Base-by-base conservation (phyloP, 2,797 vertebrate genomes). In the Sebastes goodei region DNA sequence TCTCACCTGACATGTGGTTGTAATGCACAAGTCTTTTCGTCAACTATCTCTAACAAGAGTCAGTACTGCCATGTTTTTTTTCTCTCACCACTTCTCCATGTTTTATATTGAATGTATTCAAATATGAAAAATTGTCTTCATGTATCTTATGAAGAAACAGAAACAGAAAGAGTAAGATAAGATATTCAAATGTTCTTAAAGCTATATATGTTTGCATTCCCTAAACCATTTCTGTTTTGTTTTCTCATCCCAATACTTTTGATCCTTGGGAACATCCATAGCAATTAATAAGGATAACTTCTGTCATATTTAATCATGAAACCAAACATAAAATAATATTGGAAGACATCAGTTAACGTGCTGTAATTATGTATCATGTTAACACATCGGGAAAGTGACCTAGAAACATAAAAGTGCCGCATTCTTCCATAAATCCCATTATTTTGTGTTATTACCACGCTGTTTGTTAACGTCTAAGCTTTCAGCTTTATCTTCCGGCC, bases 401-500 rank as follows among this genome's bases (percentile, higher is more conserved):
- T 6, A 14, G 29, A n/a, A 30, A 76, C 20, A n/a, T 25, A 23
- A 42, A 59, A 46, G 17, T 25, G 11, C 5, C 64, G 27, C 17
- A 65, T 77, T 69, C 27, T 32, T 61, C 10, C 38, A 15, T 33
- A 23, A 76, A 68, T 49, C 62, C 1, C 27, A 56, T 62, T 59
- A 33, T 20, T 68, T 20, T 29, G 14, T 38, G 38, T 81, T 69
- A 67, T 68, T 49, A 17, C 15, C 11, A 76, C 12, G 4, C 27
- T 63, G n/a, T 68, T 15, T 32, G 63, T 59, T 17, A 7, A 59
- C 67, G 21, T 63, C 11, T 17, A 32, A 76, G 6, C 23, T 56
- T 23, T 72, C 38, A 78, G 62, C 56, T 84, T 15, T 76, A 63
- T 67, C 60, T 63, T 42, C 70, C 78, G 59, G 27, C 35, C 12